Evolutionary conservation across 2,888 invertebrate genomes (phyloP).

Genomic region (Celastrina argiolus): DNA sequence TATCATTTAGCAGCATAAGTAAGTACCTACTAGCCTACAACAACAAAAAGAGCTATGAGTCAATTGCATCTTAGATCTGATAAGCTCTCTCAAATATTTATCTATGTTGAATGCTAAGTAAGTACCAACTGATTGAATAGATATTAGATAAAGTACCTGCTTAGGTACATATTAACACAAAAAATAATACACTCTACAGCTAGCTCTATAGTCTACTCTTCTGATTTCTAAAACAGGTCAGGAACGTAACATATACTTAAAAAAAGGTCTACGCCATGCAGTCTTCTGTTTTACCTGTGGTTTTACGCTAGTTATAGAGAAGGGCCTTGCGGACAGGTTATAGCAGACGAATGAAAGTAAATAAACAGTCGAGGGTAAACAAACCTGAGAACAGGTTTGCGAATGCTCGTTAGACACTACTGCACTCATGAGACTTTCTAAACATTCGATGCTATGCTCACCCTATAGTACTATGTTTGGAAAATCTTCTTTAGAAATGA

Average conservation of each 20-base stretch:
- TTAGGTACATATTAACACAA: no score
- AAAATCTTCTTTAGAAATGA: no score
- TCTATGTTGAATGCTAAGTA: neutral
- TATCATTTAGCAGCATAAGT: neutral
- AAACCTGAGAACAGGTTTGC: slow-evolving; percentile 50
- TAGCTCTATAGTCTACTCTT: no score
- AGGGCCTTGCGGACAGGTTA: slow-evolving; percentile 43
- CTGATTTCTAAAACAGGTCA: neutral
- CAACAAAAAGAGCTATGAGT: no score
- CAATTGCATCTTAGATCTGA: neutral
- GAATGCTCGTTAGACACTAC: slow-evolving; percentile 42
- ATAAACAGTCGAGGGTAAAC: slow-evolving; percentile 71
- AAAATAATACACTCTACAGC: no score
- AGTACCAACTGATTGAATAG: no score
- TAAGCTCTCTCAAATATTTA: neutral
- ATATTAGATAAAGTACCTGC: no score
- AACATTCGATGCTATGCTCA: slow-evolving; percentile 30
- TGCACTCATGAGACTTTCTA: slow-evolving; percentile 50
- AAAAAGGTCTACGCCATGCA: slow-evolving; percentile 9
- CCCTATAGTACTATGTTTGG: neutral
- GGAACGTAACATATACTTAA: neutral
- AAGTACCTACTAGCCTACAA: neutral
- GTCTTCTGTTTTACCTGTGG: slow-evolving; percentile 25
- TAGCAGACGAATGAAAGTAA: slow-evolving; percentile 61
- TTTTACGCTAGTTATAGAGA: slow-evolving; percentile 24